Base-by-base conservation (phyloP, 2,797 vertebrate genomes). In the Valencia hispanica region DNA sequence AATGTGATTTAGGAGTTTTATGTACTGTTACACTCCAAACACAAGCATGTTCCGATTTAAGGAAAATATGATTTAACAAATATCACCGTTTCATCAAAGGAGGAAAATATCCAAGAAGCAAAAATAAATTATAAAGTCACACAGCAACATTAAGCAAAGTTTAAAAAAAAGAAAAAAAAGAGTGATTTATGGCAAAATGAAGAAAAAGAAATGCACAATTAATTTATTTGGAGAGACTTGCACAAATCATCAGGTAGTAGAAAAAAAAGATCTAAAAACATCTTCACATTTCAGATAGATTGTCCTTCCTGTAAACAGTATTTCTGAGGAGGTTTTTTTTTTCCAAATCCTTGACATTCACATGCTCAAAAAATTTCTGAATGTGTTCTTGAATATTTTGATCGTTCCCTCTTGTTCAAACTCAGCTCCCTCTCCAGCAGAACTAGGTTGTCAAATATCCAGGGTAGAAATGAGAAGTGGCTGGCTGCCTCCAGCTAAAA, bases 261-360 rank as follows among this genome's bases (percentile, higher is more conserved):
- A 61, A 57, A 30, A 17, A 71, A 25, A 63, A 63, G 0, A 77
- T 75, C 73, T 68, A 87, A 83, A 82, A 69, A 78, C 76, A 82
- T 91, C 75, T 90, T 92, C 87, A 93, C 87, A 91, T 90, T 88
- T 83, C 10, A 53, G 79, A 74, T 78, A 70, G 30, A 22, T 81
- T 0, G 1, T 73, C 72, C 71, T 57, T 55, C 70, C 25, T 6
- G 79, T 89, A 85, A 88, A 90, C 70, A 3, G 63, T 57, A 55
- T 68, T 72, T n/a, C 14, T 69, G 66, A 39, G 61, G 59, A 63
- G 59, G n/a, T 59, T 79, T 61, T 55, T 5, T 73, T 25, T 25
- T 55, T 27, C 55, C 25, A 55, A n/a, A 39, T 12, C 11, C 22
- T 17, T 41, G n/a, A 66, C 1, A 53, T 32, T 70, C 45, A 17